Evolutionary conservation across 2,888 invertebrate genomes (phyloP), one percentile per base, ranked within the genome.

Genomic region (Tetragonula carbonaria): DNA sequence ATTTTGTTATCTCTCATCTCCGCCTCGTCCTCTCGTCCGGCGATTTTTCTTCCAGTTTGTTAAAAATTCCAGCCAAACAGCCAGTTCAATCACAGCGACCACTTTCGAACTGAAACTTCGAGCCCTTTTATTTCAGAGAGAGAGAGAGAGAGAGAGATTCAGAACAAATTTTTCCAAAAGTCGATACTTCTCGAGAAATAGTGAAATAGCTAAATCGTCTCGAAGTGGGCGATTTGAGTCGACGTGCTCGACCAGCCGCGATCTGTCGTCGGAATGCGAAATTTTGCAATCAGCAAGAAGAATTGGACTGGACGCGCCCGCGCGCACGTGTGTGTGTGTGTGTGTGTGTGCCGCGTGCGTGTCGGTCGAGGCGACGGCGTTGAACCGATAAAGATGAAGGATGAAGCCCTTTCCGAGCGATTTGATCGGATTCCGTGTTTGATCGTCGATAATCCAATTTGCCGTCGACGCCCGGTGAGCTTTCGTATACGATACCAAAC

Each of bases 391-490:
- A 89, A 80, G 85, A 90, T 86, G 83, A 89, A 87, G 86, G 82
- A 89, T 86, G 90, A 91, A 92, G 91, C 91, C 92, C 88, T 88
- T 91, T 91, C 90, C 88, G 87, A 90, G 85, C 88, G 91, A 91
- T 91, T 91, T 92, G 88, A 91, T 92, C 90, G 90, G 91, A 92
- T 92, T 91, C 88, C 88, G 88, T 81, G 90, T 91, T 90, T 90
- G 88, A 92, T 92, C 91, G 90, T 89, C 88, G 90, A 90, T 92
- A 92, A 92, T 92, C 92, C 91, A 92, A 92, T 92, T 92, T 91
- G 81, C 82, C 77, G 86, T 78, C 87, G 88, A 87, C 87, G 87
- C 87, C 87, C 53, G 86, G 84, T 76, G 84, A 81, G 85, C 87
- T 81, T 66, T 75, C 73, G 81, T 62, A 67, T 67, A 78, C 74